Evolutionary conservation across 2,888 invertebrate species (phyloP).

Genomic region (Hypsopygia costalis): DNA sequence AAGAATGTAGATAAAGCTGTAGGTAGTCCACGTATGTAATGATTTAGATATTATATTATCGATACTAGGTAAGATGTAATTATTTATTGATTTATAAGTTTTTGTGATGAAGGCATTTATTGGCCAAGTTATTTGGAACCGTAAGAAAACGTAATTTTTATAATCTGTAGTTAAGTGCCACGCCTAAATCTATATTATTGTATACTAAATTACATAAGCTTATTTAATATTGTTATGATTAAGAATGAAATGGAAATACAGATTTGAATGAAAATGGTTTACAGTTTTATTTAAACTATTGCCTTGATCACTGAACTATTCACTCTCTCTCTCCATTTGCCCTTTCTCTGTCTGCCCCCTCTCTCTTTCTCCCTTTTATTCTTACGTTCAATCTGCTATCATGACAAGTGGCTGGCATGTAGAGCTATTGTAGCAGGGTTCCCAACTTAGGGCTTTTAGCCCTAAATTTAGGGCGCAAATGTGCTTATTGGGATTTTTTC

Average conservation of each 20-base stretch:
- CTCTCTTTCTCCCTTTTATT: no score
- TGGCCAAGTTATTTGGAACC: slow-evolving; percentile 66
- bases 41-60: slow-evolving; percentile 31
- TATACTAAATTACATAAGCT: slow-evolving; percentile 52
- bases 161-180: slow-evolving; percentile 72
- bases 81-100: slow-evolving; percentile 42
- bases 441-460: no score
- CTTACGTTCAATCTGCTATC: no score
- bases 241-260: slow-evolving; percentile 64
- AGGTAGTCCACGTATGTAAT: slow-evolving; percentile 43
- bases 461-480: no score
- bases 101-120: slow-evolving; percentile 74
- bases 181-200: slow-evolving; percentile 62
- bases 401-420: no score
- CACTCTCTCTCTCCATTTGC: no score
- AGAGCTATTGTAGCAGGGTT: no score
- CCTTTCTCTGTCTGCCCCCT: no score
- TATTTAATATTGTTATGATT: slow-evolving; percentile 72
- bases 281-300: slow-evolving; percentile 18
- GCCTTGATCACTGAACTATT: no score
- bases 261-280: slow-evolving; percentile 38
- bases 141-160: slow-evolving; percentile 60
- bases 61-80: slow-evolving; percentile 27
- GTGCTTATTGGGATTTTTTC: no score
- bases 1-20: slow-evolving; percentile 43